phyloP scores from a whole-genome alignment of 1,140 invertebrate species.

The Drosophila biarmipes region DNA sequence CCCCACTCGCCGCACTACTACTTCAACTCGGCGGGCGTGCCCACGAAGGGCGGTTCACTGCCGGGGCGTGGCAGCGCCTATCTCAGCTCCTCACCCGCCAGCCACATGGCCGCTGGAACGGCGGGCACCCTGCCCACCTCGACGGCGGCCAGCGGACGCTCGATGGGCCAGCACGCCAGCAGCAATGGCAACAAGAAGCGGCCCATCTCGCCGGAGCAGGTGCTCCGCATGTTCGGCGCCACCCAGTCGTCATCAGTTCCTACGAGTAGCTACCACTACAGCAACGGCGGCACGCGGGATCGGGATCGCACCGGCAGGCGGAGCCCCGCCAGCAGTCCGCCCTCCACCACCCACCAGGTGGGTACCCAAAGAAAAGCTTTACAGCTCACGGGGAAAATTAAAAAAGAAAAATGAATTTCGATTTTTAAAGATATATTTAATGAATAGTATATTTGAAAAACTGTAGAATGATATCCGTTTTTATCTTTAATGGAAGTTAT shows the following conservation, averaged over 20 bases:
- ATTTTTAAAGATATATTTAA: too few relatives aligned
- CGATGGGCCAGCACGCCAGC: conserved; percentile 48
- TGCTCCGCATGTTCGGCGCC: conserved; percentile 88
- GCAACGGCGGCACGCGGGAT: conserved; percentile 80
- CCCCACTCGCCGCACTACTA: conserved; percentile 89
- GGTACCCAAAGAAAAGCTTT: too few relatives aligned
- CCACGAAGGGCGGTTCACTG: conserved; percentile 83
- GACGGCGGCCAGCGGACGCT: conserved; percentile 67
- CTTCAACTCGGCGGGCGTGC: conserved; percentile 84
- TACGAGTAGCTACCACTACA: conserved; percentile 84
- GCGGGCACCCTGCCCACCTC: conserved; percentile 81
- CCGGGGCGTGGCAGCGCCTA: conserved; percentile 86
- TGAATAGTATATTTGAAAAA: too few relatives aligned
- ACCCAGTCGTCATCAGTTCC: conserved; percentile 85
- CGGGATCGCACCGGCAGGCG: conserved; percentile 84
- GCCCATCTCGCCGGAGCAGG: conserved; percentile 91
- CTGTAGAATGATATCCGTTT: too few relatives aligned
- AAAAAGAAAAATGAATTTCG: too few relatives aligned
- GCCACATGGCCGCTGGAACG: conserved; percentile 85
- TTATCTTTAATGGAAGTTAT: too few relatives aligned
- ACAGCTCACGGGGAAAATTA: too few relatives aligned
- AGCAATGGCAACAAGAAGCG: conserved; percentile 87
- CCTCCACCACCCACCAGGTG: conserved; percentile 88
- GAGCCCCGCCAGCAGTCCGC: conserved; percentile 91
- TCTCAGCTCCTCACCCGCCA: conserved; percentile 86